Base-by-base conservation (phyloP, 2,888 invertebrate species). In the Hydropsyche betteni region DNA sequence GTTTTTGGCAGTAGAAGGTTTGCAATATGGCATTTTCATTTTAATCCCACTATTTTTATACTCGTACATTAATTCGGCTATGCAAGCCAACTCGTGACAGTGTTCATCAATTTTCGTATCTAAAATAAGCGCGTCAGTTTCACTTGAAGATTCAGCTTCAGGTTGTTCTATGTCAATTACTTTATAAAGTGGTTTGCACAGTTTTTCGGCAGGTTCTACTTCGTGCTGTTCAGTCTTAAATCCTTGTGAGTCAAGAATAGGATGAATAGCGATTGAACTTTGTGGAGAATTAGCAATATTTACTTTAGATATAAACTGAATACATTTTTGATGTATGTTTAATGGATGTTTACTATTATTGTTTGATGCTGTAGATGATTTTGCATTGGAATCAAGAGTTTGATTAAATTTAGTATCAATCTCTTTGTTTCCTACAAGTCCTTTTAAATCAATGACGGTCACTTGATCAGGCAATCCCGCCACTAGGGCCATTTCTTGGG, bases 401-500 rank as follows among this genome's bases (percentile, higher is more conserved):
- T 86, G 86, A 85, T 14, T 36, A 68, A 84, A 82, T 78, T 87
- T 87, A 73, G 83, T 84, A 16, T 77, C 77, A 5, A 73, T 52
- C 64, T 86, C 87, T 80, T 87, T 87, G 79, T 86, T 87, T 1
- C 87, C 86, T 8, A 79, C 77, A 4, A 77, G 55, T 38, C 58
- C 76, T 53, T 79, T 79, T 12, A 79, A 71, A 53, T 79, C 79
- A n/a, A 79, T 76, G 14, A 78, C 75, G 5, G 78, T 75, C 34
- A 77, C 78, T 36, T 78, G 76, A 52, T 78, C 78, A 75, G 87
- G 86, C 5, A 87, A 82, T 75, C 87, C 86, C 71, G 89, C 88
- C 44, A 89, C 89, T 77, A 89, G 89, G 77, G 88, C 87, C 53
- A 88, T 84, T 79, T 88, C 88, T 76, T 87, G 87, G 3, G 89